Conservation (phyloP, 2,888 invertebrate species). For the Thymelicus lineola region DNA sequence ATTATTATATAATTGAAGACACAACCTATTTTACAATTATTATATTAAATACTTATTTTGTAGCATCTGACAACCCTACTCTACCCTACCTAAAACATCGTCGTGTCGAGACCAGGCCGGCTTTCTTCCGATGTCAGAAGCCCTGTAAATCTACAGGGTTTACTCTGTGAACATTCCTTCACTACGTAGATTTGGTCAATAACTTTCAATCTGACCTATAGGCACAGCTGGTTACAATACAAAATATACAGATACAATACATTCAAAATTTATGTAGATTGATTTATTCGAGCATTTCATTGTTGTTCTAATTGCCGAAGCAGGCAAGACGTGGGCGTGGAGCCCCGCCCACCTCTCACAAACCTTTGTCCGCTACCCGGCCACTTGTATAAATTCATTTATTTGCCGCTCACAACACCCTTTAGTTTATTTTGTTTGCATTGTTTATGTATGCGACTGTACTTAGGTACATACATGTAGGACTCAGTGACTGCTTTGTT, state of each 20-base stretch:
- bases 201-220: too few species aligned
- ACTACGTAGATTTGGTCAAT: too few species aligned
- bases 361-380: constrained; percentile 66
- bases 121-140: too few species aligned
- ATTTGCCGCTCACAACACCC: constrained; percentile 61
- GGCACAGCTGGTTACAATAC: too few species aligned
- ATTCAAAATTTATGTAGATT: constrained; percentile 63
- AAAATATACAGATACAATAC: constrained; percentile 20
- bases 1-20: too few species aligned
- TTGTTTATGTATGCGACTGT: constrained; percentile 71
- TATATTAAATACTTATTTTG: too few species aligned
- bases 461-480: constrained; percentile 41
- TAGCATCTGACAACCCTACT: too few species aligned
- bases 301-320: constrained; percentile 69
- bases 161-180: too few species aligned
- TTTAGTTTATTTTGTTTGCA: constrained; percentile 64
- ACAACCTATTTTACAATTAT: too few species aligned
- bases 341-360: constrained; percentile 71
- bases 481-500: not conserved
- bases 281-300: constrained; percentile 67
- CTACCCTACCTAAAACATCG: too few species aligned
- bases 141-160: too few species aligned
- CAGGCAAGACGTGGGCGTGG: constrained; percentile 69
- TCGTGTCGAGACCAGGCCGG: too few species aligned
- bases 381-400: constrained; percentile 59